Percentiles rank a stretch among this genome's conserved stretches.
phyloP scores from a whole-genome alignment of 1,140 invertebrate genomes.

The Trichoplusia ni region DNA sequence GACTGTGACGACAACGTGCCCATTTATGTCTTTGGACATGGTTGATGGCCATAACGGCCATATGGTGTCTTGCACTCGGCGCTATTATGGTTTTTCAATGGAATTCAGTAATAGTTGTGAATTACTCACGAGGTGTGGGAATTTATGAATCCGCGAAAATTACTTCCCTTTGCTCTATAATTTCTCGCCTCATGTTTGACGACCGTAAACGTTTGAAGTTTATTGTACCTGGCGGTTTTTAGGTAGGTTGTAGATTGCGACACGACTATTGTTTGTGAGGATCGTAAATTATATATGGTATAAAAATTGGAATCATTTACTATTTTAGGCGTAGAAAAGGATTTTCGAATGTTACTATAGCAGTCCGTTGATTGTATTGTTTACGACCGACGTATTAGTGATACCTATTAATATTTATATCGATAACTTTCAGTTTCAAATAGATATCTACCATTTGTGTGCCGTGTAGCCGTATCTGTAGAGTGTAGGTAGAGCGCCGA shows the following conservation, averaged over 20 bases:
- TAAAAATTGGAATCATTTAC: constrained; percentile 13
- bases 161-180: constrained; percentile 10
- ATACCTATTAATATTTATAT: not conserved
- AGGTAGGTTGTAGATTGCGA: not conserved
- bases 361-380: not conserved
- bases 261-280: not conserved
- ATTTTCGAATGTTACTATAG: not conserved
- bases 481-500: constrained; percentile 3
- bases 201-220: not conserved
- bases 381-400: not conserved
- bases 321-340: not conserved
- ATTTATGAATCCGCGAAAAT: constrained; percentile 33
- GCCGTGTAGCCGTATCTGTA: not conserved
- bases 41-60: constrained; percentile 69
- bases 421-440: not conserved
- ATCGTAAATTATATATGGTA: constrained; percentile 28
- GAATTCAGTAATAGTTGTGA: constrained; percentile 56
- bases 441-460: not conserved
- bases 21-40: constrained; percentile 79
- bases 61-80: constrained; percentile 63
- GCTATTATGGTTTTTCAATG: constrained; percentile 59
- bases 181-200: not conserved
- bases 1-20: constrained; percentile 76
- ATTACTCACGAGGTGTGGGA: constrained; percentile 56
- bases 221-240: not conserved